These are phyloP conservation scores for Furnarius figulus DNA, from an alignment of 2,113 vertebrate species.

Conservation along the genomic window DNA sequence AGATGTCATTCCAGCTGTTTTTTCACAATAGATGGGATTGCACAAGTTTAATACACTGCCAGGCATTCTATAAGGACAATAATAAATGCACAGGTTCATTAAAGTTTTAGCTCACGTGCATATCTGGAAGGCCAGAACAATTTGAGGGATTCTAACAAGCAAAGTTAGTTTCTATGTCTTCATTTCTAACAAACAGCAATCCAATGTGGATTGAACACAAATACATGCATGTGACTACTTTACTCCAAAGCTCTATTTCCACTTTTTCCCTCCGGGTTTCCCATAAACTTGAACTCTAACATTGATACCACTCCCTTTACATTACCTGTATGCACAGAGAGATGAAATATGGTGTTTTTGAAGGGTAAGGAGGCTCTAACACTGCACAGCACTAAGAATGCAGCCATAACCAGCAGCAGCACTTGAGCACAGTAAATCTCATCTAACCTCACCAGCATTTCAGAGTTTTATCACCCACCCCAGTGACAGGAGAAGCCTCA, in stretches of 20 bases:
- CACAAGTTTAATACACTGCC: not conserved
- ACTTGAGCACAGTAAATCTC: not conserved
- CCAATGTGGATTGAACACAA: not conserved
- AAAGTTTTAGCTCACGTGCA: not conserved
- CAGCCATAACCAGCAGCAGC: not conserved
- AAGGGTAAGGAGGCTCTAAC: not conserved
- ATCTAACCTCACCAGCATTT: not conserved
- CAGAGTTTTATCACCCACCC: not conserved
- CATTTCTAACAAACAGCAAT: not conserved
- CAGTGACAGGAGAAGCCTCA: not conserved
- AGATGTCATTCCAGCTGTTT: not conserved
- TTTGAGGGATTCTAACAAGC: not conserved
- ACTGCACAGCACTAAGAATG: not conserved
- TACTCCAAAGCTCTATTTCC: not conserved
- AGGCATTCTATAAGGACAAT: not conserved
- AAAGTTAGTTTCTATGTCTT: not conserved
- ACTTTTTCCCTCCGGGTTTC: not conserved
- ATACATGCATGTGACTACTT: not conserved
- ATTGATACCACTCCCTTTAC: not conserved
- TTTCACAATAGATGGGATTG: not conserved
- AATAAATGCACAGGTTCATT: not conserved
- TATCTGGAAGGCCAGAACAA: not conserved
- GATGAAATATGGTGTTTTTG: not conserved
- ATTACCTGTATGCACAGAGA: rapidly evolving
- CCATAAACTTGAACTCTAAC: not conserved